phyloP scores from a whole-genome alignment of 2,113 vertebrate species.

The Alaudala cheleensis region DNA sequence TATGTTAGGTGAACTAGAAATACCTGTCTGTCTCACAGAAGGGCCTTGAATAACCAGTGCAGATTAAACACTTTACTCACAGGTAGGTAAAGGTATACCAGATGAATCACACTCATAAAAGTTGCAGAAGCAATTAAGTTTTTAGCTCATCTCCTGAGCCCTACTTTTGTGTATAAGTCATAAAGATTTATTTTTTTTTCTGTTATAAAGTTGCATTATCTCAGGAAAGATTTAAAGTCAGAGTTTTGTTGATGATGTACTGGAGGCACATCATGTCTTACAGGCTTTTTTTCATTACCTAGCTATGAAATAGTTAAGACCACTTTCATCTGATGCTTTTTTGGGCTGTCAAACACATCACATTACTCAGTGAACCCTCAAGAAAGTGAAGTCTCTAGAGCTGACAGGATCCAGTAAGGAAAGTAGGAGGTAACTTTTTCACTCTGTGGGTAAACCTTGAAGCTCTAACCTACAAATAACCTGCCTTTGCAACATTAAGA shows the following conservation, averaged over 20 bases:
- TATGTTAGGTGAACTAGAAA: background rate
- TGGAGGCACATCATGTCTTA: background rate
- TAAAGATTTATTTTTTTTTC: background rate
- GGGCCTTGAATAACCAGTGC: background rate
- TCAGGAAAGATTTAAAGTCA: background rate
- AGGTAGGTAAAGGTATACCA: background rate
- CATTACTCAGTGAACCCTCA: background rate
- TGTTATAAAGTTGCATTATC: background rate
- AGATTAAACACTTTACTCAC: background rate
- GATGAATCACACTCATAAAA: conserved; percentile 27
- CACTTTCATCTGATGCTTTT: background rate
- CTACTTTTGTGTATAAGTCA: background rate
- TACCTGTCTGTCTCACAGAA: background rate
- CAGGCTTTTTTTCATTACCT: background rate
- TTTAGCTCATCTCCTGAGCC: conserved; percentile 2
- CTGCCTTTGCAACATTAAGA: background rate
- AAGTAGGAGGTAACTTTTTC: background rate
- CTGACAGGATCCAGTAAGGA: background rate
- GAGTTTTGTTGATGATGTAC: background rate
- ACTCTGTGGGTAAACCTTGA: background rate
- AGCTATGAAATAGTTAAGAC: background rate
- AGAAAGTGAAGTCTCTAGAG: background rate
- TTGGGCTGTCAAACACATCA: background rate
- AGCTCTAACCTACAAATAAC: background rate
- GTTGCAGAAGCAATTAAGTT: conserved; percentile 5